Base-by-base conservation (phyloP, 1,140 invertebrate genomes). In the Mercenaria mercenaria region DNA sequence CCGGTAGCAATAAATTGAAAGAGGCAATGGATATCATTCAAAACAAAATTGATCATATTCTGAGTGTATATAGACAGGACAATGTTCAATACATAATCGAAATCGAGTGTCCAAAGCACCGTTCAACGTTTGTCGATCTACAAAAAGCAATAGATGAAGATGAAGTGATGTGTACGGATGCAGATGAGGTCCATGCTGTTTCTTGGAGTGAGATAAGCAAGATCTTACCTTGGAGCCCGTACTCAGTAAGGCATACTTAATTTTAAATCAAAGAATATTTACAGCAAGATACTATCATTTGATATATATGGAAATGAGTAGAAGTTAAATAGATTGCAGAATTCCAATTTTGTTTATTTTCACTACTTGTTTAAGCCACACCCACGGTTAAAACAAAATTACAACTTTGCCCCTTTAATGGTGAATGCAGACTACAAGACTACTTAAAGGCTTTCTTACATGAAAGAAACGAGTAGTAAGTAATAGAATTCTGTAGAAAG, bases 81-180 rank as follows among this genome's bases (percentile, higher is more conserved):
- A 64, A 41, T 67, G 80, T 82, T 26, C 23, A 18, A 13, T 82
- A 82, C 34, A 26, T 20, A 37, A 26, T 82, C 43, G 56, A 64
- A 67, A 64, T 82, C 23, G 80, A 82, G 61, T 82, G 80, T n/a
- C 56, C 80, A n/a, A n/a, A 43, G 4, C 80, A 82, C 32, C 4
- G 11, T 52, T 6, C 4, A 29, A 32, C 18, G 11, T 82, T 82
- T 64, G 37, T 82, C 15, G n/a, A 64, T 26, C 29, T 82, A 3
- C 32, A 43, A 41, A 82, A 67, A 20, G 37, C 34, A n/a, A 34
- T 13, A 26, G 37, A 41, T 6, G 26, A 82, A 34, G 37, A 29
- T 29, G 80, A 82, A 43, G 80, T 39, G 37, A 82, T 82, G 80
- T 82, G 80, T 26, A 13, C 52, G 0, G 47, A 79, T 32, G 47